These are phyloP conservation scores for Trogon melanurus DNA, from an alignment of 2,113 vertebrate genomes.

Conservation along the genomic window DNA sequence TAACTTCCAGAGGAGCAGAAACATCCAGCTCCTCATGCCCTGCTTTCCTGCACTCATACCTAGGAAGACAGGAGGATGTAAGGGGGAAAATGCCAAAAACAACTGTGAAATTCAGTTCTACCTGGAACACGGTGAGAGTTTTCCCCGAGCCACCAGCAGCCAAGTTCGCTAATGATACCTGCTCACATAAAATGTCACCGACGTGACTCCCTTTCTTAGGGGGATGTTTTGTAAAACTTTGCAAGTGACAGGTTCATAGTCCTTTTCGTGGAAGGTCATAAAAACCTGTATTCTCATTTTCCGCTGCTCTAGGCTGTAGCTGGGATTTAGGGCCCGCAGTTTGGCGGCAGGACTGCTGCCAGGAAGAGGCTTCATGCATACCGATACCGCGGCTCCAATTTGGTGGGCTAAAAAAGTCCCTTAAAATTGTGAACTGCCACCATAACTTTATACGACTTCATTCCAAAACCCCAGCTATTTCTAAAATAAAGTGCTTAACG, in stretches of 20 bases:
- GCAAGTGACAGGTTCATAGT: constrained; percentile 23
- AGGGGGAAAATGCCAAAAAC: not conserved
- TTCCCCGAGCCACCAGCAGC: not conserved
- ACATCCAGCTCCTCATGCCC: not conserved
- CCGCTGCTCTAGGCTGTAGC: constrained; percentile 19
- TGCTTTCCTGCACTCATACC: not conserved
- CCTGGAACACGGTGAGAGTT: rapidly evolving
- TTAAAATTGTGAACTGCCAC: constrained; percentile 54
- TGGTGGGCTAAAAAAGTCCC: constrained; percentile 58
- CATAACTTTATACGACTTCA: constrained; percentile 67
- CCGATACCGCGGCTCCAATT: not conserved
- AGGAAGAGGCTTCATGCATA: not conserved
- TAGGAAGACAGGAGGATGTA: not conserved
- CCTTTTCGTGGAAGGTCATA: constrained; percentile 15
- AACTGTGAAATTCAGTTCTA: not conserved
- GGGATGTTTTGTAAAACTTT: constrained; percentile 45
- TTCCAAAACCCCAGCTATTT: constrained; percentile 38
- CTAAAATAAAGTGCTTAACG: constrained; percentile 52
- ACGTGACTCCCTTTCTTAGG: not conserved
- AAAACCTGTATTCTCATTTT: constrained; percentile 49
- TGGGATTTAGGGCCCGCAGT: constrained; percentile 58
- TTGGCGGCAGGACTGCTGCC: not conserved
- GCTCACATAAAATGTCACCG: constrained; percentile 19
- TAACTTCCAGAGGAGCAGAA: not conserved
- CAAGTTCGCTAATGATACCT: not conserved